Conservation (phyloP, 2,888 invertebrate species). For the Parthenolecanium corni region DNA sequence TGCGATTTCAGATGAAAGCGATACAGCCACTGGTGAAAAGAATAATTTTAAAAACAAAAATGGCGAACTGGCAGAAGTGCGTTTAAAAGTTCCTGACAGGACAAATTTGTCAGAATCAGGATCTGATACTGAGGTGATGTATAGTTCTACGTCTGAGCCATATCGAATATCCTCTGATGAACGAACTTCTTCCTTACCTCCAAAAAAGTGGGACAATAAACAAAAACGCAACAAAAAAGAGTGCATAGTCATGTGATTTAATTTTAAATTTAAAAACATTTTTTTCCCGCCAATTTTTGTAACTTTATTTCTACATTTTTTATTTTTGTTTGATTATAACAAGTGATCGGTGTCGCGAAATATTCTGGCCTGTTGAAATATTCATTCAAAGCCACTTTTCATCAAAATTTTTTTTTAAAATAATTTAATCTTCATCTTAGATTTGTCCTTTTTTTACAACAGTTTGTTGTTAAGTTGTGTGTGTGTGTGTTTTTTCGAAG, state of each 20-base stretch:
- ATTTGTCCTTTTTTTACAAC: too few relatives aligned
- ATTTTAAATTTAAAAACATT: not conserved
- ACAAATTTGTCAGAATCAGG: conserved; percentile 50
- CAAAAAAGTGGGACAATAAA: conserved; percentile 6
- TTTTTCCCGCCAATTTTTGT: not conserved
- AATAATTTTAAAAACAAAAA: conserved; percentile 53
- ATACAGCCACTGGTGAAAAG: conserved; percentile 60
- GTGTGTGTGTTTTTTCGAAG: not conserved
- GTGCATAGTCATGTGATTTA: conserved; percentile 30
- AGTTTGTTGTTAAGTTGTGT: too few relatives aligned
- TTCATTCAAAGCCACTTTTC: too few relatives aligned
- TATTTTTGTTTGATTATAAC: not conserved
- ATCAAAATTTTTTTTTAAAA: too few relatives aligned
- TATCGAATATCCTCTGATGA: conserved; percentile 1
- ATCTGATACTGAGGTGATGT: conserved; percentile 60
- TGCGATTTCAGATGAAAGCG: conserved; percentile 47
- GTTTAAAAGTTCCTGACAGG: conserved; percentile 47
- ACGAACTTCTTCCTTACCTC: conserved; percentile 1
- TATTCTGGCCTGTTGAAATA: not conserved
- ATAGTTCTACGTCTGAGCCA: conserved; percentile 10
- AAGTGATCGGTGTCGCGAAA: not conserved
- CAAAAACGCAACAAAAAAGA: conserved; percentile 30
- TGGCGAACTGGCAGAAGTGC: conserved; percentile 54
- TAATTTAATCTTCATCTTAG: too few relatives aligned
- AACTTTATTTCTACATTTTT: not conserved